phyloP scores from a whole-genome alignment of 1,140 invertebrate species.

The Leptopilina boulardi region DNA sequence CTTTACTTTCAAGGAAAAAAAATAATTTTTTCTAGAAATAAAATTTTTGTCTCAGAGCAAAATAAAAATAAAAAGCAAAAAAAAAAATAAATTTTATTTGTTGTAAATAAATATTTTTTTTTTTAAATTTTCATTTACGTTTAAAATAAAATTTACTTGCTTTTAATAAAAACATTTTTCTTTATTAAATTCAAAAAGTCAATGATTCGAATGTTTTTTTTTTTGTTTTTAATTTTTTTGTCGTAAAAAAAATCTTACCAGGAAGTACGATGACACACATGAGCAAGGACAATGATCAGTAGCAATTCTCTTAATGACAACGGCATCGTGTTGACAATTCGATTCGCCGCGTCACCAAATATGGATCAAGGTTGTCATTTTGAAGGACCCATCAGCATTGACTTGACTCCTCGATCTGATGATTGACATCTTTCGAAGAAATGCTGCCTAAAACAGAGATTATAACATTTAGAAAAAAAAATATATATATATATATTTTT shows the following conservation, averaged over 20 bases:
- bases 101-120: no score
- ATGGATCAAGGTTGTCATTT: slow-evolving; percentile 68
- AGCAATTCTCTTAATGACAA: slow-evolving; percentile 60
- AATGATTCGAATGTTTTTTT: neutral
- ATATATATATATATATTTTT: no score
- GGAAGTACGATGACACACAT: slow-evolving; percentile 61
- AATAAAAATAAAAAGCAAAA: no score
- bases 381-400: slow-evolving; percentile 57
- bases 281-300: slow-evolving; percentile 61
- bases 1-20: no score
- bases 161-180: neutral
- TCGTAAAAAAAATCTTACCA: slow-evolving; percentile 66
- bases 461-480: no score
- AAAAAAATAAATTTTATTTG: no score
- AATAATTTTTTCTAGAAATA: no score
- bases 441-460: slow-evolving; percentile 51
- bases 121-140: no score
- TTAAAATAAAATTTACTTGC: neutral
- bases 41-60: no score
- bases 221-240: neutral
- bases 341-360: slow-evolving; percentile 66
- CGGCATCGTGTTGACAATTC: slow-evolving; percentile 62
- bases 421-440: slow-evolving; percentile 60
- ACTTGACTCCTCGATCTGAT: slow-evolving; percentile 54
- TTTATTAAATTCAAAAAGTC: neutral